These are phyloP conservation scores for Xestoiulus laeticollis DNA, from an alignment of 2,888 invertebrate species.

Conservation along the genomic window DNA sequence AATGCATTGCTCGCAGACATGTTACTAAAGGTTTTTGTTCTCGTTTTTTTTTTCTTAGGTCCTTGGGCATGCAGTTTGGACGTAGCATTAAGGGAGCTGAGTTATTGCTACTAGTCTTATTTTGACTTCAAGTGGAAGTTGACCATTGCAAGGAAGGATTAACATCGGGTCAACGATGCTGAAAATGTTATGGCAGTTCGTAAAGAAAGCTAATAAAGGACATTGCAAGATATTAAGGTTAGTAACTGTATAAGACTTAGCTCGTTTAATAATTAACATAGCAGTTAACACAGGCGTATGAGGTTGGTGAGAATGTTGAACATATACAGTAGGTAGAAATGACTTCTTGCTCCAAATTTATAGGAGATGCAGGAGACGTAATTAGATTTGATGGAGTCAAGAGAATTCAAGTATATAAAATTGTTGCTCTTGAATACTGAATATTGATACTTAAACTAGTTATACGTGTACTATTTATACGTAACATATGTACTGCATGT, in stretches of 20 bases:
- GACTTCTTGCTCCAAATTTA: neutral
- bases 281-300: neutral
- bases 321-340: neutral
- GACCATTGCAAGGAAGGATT: neutral
- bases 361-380: too few relatives aligned
- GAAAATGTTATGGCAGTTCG: neutral
- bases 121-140: neutral
- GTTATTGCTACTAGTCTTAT: neutral
- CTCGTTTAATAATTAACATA: neutral
- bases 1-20: neutral
- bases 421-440: too few relatives aligned
- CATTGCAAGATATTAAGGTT: neutral
- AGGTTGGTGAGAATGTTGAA: neutral
- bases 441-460: too few relatives aligned
- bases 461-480: too few relatives aligned
- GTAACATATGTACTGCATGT: too few relatives aligned
- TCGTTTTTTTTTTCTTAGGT: neutral
- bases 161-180: constrained; percentile 16
- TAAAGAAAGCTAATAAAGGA: neutral
- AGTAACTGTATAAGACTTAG: neutral
- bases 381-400: too few relatives aligned
- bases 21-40: neutral
- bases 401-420: too few relatives aligned
- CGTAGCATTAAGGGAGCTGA: neutral
- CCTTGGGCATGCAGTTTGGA: too few relatives aligned